Evolutionary conservation across 2,888 invertebrate species (phyloP), one percentile per base, ranked within the genome.

Genomic region (Craniophora ligustri): DNA sequence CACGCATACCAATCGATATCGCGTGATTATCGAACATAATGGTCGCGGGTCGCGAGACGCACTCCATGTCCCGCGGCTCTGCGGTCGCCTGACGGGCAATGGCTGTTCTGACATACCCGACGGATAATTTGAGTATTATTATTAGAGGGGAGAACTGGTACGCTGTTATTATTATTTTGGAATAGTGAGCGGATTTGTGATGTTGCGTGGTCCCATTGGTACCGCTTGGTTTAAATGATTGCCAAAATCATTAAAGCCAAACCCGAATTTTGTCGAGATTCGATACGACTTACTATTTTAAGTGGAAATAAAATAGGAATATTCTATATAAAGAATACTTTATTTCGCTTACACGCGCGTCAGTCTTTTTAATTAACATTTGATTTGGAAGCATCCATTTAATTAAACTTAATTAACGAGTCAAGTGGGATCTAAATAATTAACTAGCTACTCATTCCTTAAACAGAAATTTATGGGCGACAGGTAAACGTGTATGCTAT

Each of bases 1-100:
- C 85, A 86, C 86, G 86, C 87, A 84, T 82, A 78, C 67, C 79
- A 83, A 87, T 91, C 89, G 87, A 90, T 91, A 91, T 89, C 82
- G 87, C 88, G 89, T 90, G 90, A 89, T 91, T 88, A 91, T 90
- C 87, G 89, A 83, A 78, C 78, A 89, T 90, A 88, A 89, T 87
- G 84, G 82, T 75, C 61, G 48, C 70, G 69, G 84, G 82, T 75
- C 61, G 57, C 36, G 21, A 63, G 55, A 40, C 47, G 55, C 66
- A 66, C 70, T 63, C 65, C 56, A 70, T 67, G 76, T 73, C 75
- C 71, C 72, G 71, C 76, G 73, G 57, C 66, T 72, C 35, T 36
- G 18, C 31, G 44, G 7, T 34, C 44, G 45, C 28, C 56, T 41
- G 48, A 49, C 46, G 44, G 31, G 16, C 58, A 36, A 13, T 13